A percentile compares a stretch with the other conserved stretches of the same genome.
Evolutionary conservation across 2,113 vertebrate species (phyloP).

Genomic region (Isurus oxyrinchus): DNA sequence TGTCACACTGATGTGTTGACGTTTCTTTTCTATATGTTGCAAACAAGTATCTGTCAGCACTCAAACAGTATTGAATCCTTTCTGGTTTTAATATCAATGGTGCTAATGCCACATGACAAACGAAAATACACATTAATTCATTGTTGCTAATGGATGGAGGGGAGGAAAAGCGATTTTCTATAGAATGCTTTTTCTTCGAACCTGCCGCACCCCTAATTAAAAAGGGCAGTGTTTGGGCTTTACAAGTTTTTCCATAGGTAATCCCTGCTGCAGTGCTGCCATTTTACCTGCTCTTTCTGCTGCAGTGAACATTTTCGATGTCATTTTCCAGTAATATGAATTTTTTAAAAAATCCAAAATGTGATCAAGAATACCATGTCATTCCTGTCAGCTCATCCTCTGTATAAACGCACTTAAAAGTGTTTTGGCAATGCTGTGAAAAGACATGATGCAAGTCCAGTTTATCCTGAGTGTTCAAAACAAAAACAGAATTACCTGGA

Average conservation of each 20-base stretch:
- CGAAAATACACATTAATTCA: constrained; percentile 36
- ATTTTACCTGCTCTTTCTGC: background rate
- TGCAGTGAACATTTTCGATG: background rate
- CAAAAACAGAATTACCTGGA: too few species aligned
- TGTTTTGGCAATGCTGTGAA: background rate
- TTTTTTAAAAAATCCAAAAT: too few species aligned
- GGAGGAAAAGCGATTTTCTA: background rate
- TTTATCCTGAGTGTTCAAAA: background rate
- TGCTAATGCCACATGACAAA: constrained; percentile 32
- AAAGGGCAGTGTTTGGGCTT: background rate
- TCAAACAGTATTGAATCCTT: constrained; percentile 27
- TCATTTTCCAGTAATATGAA: background rate
- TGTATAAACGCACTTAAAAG: background rate
- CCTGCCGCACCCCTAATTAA: background rate
- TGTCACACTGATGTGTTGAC: constrained; percentile 23
- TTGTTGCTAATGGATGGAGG: constrained; percentile 18
- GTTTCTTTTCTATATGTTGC: constrained; percentile 33
- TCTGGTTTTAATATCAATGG: constrained; percentile 30
- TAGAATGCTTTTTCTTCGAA: background rate
- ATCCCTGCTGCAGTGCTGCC: background rate
- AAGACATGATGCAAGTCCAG: background rate
- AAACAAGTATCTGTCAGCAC: constrained; percentile 36
- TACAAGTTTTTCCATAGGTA: background rate
- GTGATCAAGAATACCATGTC: background rate
- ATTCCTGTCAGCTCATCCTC: too few species aligned